These are phyloP conservation scores for Istiophorus platypterus DNA, from an alignment of 2,113 vertebrate species.

Conservation along the genomic window DNA sequence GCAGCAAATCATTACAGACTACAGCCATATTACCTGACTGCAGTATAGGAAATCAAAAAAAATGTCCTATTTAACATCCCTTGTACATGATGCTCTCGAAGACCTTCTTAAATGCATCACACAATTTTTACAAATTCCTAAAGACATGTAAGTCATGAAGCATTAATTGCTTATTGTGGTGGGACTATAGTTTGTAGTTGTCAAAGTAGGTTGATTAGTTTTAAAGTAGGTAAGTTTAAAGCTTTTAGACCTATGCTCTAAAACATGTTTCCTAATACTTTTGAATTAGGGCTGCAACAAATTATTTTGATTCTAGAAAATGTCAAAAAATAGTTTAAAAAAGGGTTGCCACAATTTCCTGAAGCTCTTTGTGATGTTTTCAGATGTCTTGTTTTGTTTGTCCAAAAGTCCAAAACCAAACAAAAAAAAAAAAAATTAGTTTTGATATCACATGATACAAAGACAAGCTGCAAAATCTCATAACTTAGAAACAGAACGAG, in stretches of 20 bases:
- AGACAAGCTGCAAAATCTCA: not conserved
- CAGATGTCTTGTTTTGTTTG: not conserved
- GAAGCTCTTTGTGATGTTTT: too few relatives aligned
- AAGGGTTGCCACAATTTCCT: too few relatives aligned
- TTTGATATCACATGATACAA: not conserved
- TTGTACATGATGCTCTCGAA: not conserved
- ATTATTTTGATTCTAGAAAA: not conserved
- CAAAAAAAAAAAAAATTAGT: not conserved
- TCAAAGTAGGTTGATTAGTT: not conserved
- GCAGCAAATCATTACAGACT: conserved; percentile 57
- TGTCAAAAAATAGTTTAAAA: too few relatives aligned
- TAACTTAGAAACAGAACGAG: not conserved
- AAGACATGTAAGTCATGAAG: not conserved
- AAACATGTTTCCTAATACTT: not conserved
- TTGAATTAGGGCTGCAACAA: not conserved
- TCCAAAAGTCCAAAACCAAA: not conserved
- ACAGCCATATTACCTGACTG: not conserved
- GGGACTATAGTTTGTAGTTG: not conserved
- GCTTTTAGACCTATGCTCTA: not conserved
- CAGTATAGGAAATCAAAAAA: conserved; percentile 13
- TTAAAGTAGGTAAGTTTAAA: not conserved
- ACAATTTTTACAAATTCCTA: not conserved
- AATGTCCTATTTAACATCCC: conserved; percentile 23
- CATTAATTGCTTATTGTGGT: too few relatives aligned
- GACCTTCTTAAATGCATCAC: not conserved